Percentiles rank a stretch among this genome's conserved stretches.
Evolutionary conservation across 2,888 invertebrate species (phyloP).

Genomic region (Morinoia aosen): DNA sequence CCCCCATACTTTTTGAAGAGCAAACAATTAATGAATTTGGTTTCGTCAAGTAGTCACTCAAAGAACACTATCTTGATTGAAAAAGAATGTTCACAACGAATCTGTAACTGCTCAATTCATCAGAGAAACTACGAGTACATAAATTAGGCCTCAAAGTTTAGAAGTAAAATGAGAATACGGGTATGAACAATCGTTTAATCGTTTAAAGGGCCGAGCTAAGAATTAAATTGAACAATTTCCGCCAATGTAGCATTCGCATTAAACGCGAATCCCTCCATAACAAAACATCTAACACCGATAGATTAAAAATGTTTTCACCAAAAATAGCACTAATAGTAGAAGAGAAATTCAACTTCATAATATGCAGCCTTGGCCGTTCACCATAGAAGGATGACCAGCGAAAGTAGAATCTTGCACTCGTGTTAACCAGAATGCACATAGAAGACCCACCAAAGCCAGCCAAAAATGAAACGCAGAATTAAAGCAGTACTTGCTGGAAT

Average conservation of each 20-base stretch:
- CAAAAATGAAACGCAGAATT: not conserved
- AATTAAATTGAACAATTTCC: not conserved
- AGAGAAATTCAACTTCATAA: not conserved
- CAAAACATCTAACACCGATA: not conserved
- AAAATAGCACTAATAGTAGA: not conserved
- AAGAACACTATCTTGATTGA: no score
- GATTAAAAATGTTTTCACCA: not conserved
- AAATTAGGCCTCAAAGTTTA: not conserved
- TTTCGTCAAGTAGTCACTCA: not conserved
- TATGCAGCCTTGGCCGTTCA: not conserved
- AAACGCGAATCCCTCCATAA: not conserved
- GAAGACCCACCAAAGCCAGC: not conserved
- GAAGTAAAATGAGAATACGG: not conserved
- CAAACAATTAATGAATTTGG: not conserved
- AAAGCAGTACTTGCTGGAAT: not conserved
- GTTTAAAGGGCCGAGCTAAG: not conserved
- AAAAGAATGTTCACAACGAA: no score
- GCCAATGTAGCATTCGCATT: not conserved
- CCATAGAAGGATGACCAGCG: conserved; percentile 10
- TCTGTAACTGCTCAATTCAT: no score
- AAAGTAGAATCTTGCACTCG: not conserved
- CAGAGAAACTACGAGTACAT: no score
- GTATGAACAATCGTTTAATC: not conserved
- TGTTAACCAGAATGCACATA: not conserved
- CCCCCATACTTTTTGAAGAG: not conserved